Evolutionary conservation across 2,113 vertebrate species (phyloP), one percentile per base, ranked within the genome.

Genomic region (Upupa epops): DNA sequence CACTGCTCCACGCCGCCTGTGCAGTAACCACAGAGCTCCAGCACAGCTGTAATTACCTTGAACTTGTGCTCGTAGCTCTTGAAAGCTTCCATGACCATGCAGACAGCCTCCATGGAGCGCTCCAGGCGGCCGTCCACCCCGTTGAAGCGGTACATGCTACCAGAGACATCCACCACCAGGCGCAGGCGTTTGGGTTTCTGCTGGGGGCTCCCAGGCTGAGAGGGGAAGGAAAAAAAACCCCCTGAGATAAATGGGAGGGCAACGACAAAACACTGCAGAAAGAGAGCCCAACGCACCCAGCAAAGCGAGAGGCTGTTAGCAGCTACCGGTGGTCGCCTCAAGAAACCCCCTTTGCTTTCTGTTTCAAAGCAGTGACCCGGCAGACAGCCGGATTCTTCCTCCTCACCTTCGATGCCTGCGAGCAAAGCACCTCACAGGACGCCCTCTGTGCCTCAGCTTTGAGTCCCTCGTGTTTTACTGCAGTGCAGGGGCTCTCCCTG

Each of bases 91-190:
- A 99, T 99, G 88, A 99, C 98, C 99, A 99, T 99, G 56, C 99
- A 99, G 84, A 99, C 98, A 0, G 99, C 99, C 96, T 99, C 99
- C 99, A 99, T 99, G 31, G 98, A 99, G 93, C 99, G 98, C 69
- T 99, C 98, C 83, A 99, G 98, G 4, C 99, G 96, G 6, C 98
- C 96, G 5, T 99, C 99, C 69, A 99, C 98, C 1, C 99, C 98
- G 1, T 99, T 99, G 92, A 99, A 99, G 93, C 98, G 98, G 93
- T 99, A 99, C 99, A 99, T 99, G 96, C 99, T 99, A 48, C 99
- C 99, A 0, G 99, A 99, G 15, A 99, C 98, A 56, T 99, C 99
- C 1, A 98, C 98, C 34, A 99, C 96, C 87, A 99, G 96, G 18
- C 98, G 97, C 32, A 99, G 83, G 2, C 98, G 98, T 86, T 99